A percentile compares a stretch with the other conserved stretches of the same genome.
Evolutionary conservation across 2,113 vertebrate genomes (phyloP).

Genomic region (Monarcha castaneiventris): DNA sequence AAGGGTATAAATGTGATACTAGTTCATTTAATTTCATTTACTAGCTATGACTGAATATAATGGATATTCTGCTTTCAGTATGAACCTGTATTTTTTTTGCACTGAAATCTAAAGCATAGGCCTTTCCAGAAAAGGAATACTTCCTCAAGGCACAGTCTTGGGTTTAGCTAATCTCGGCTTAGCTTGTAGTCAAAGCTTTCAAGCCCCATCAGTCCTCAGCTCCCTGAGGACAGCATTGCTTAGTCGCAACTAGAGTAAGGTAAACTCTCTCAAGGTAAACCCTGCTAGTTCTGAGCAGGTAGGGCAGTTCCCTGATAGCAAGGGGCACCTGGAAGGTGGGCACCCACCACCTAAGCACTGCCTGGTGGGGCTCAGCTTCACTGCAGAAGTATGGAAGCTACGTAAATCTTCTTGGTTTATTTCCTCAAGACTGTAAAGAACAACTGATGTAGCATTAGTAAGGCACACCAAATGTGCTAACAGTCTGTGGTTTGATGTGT

Average conservation of each 20-base stretch:
- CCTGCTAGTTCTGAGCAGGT: not conserved
- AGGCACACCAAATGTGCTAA: not conserved
- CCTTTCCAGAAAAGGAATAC: not conserved
- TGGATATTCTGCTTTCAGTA: not conserved
- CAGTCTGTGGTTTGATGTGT: not conserved
- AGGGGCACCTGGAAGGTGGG: not conserved
- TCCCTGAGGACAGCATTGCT: not conserved
- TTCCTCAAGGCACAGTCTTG: not conserved
- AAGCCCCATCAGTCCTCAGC: not conserved
- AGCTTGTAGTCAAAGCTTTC: not conserved
- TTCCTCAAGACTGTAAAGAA: not conserved
- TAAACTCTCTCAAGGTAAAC: not conserved
- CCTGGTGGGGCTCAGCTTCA: not conserved
- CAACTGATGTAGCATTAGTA: not conserved
- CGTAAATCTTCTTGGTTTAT: not conserved
- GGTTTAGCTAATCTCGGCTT: not conserved
- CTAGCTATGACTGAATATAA: not conserved
- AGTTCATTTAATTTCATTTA: not conserved
- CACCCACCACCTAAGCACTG: not conserved
- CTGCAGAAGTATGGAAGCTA: not conserved
- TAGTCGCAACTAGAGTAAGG: not conserved
- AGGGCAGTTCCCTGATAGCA: not conserved
- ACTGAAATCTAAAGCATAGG: not conserved
- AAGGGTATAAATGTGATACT: not conserved
- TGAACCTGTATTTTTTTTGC: not conserved